Conservation (phyloP, 1,140 invertebrate species). For the Asobara japonica region DNA sequence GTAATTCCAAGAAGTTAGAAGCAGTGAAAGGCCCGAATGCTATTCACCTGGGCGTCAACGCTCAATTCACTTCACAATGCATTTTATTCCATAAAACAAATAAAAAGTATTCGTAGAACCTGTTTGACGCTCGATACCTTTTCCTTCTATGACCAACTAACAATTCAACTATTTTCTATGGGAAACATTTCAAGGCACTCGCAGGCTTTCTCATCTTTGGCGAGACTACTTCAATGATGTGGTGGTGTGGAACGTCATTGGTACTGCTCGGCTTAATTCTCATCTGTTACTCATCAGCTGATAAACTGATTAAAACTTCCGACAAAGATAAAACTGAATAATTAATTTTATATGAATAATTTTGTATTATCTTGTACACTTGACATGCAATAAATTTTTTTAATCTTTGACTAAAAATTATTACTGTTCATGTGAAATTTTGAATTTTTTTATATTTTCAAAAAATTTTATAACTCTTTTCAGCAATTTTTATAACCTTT, state of each 20-base stretch:
- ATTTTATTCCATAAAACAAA: neutral
- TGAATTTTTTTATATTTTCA: too few species aligned
- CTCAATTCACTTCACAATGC: neutral
- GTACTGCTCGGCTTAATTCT: conserved; percentile 67
- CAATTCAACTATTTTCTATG: neutral
- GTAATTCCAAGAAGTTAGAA: conserved; percentile 1
- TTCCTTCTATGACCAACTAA: neutral
- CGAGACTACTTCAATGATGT: conserved; percentile 65
- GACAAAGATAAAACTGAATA: neutral
- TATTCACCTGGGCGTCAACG: neutral
- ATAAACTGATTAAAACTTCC: conserved; percentile 22
- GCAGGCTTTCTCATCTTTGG: conserved; percentile 67
- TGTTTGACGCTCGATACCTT: neutral
- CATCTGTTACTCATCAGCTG: conserved; percentile 49
- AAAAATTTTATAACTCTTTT: too few species aligned
- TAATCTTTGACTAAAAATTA: too few species aligned
- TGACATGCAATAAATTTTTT: neutral
- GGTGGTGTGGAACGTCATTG: conserved; percentile 68
- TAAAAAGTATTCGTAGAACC: neutral
- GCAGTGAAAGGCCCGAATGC: conserved; percentile 9
- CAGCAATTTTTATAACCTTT: too few species aligned
- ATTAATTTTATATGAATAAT: neutral
- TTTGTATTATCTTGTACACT: neutral
- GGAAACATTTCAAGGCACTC: conserved; percentile 58
- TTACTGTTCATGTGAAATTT: too few species aligned